Evolutionary conservation across 92 coral and sea anemone genomes (phyloP), one percentile per base, ranked within the genome.

Genomic region (Parazoanthus atlanticus): DNA sequence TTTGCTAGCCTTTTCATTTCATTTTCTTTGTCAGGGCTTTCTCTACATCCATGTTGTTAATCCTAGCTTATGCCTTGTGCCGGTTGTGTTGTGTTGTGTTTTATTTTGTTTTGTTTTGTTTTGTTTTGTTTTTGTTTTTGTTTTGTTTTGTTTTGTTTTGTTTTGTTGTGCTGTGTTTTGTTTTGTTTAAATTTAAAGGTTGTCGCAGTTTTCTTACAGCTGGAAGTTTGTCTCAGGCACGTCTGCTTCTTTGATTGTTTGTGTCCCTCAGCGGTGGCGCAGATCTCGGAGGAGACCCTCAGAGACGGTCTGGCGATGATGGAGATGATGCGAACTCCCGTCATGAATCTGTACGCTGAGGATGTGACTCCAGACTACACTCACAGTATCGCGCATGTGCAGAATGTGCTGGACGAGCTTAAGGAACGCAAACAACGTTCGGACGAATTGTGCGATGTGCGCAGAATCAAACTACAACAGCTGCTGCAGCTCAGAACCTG

Each of bases 361-460:
- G 94, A 93, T 64, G 93, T 95, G 81, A 92, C 93, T 13, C 92
- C 92, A 47, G 98, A 97, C 73, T 94, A 90, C 88, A 90, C 86
- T 58, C 88, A 90, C 41, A 95, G 95, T 21, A 85, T 94, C 75
- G 92, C 92, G 88, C 95, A 97, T 86, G 94, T 95, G 79, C 94
- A 94, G 75, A 91, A 93, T 23, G 91, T 96, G 25, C 88, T 97
- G 30, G 99, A 97, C 86, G 98, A 97, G 80, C 93, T 97, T 3
- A 91, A 89, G 73, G 99, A 92, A 79, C 94, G 99, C 69, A 97
- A 93, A 85, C 93, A 93, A 79, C 92, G 99, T 56, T 95, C 98
- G 8, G 99, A 97, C 81, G 99, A 97, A 85, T 90, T 97, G 84
- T 92, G 99, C 49, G 98, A 97, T 82, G 99, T 97, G 83, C 92